These are phyloP conservation scores for Tragopan temminckii DNA, from an alignment of 2,797 vertebrate species.

Conservation along the genomic window DNA sequence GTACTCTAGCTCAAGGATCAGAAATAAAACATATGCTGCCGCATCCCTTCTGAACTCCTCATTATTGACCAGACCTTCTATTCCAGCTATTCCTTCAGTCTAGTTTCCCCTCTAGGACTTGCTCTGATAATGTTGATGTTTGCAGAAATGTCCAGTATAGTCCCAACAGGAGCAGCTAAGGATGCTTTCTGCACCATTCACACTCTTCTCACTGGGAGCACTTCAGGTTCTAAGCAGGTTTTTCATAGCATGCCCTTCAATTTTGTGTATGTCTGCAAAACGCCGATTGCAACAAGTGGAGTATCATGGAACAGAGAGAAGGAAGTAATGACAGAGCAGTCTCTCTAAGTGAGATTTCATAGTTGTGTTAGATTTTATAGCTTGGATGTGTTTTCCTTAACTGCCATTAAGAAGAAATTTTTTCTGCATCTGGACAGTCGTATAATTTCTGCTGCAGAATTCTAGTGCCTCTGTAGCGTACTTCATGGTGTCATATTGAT, in stretches of 20 bases:
- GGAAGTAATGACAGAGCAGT: neutral
- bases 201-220: too few relatives aligned
- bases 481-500: neutral
- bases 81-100: neutral
- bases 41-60: neutral
- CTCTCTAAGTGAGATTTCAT: neutral
- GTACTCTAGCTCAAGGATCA: neutral
- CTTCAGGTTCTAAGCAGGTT: too few relatives aligned
- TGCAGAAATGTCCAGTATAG: neutral
- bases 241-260: too few relatives aligned
- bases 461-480: neutral
- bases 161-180: too few relatives aligned
- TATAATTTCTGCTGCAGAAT: neutral
- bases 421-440: accelerated
- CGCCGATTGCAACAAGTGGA: neutral
- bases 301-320: neutral
- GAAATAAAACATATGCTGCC: neutral
- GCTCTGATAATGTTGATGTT: neutral
- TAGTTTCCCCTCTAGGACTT: accelerated
- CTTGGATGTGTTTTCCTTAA: neutral
- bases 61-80: neutral
- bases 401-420: neutral
- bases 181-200: too few relatives aligned
- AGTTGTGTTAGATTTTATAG: neutral
- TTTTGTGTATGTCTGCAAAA: too few relatives aligned